Base-by-base conservation (phyloP, 64 coral and sea anemone species). In the Orbicella faveolata region DNA sequence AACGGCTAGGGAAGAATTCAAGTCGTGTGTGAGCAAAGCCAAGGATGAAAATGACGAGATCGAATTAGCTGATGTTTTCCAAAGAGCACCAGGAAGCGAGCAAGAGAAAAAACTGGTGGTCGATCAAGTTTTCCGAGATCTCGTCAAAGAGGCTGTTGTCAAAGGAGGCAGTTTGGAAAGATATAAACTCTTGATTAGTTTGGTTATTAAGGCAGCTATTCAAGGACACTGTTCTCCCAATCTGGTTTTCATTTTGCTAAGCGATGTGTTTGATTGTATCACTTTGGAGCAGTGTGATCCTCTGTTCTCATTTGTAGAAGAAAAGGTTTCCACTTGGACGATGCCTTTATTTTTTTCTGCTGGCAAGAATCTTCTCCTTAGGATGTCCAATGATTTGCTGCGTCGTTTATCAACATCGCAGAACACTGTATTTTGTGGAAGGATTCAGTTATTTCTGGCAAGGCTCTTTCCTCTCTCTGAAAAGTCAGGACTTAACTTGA, bases 361-460 rank as follows among this genome's bases (percentile, higher is more conserved):
- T 63, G 93, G 93, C 34, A 95, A 95, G 67, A 98, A 98, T 61
- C 83, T 95, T 64, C 96, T 98, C 14, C 88, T 98, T 14, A 92
- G 96, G 66, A 98, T 98, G 93, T 95, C 93, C 61, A 98, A 98
- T 93, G 96, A 93, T 98, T 77, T 98, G 20, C 75, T 98, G 44
- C 93, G 96, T 0, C 87, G 96, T 21, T 85, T 98, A 21, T 98
- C 96, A 25, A 95, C 96, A 79, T 93, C 93, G 62, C 96, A 98
- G 86, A 98, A 94, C 75, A 98, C 96, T 64, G 91, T 98, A 33
- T 98, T 98, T 70, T 98, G 96, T 98, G 96, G 96, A 20, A 95
- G 96, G 65, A 98, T 98, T 90, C 96, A 98, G 82, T 63, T 98
- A 17, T 95, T 98, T 61, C 75, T 98, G 39, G 91, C 96, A 95